These are phyloP conservation scores for Cryptocheilus praepositus DNA, from an alignment of 2,888 invertebrate genomes.

Conservation along the genomic window DNA sequence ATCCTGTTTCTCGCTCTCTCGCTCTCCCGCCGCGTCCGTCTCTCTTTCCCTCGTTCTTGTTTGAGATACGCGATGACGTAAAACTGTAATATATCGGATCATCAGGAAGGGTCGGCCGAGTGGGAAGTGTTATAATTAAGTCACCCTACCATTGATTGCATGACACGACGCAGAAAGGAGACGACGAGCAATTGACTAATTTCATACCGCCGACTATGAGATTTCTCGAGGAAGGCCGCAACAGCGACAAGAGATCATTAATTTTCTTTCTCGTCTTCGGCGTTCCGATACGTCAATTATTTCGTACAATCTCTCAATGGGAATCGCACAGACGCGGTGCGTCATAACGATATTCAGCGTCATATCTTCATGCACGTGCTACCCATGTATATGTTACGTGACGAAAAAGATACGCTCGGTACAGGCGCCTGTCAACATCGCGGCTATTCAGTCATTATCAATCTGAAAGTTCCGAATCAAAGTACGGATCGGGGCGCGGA, in stretches of 20 bases:
- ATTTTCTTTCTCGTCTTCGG: constrained; percentile 41
- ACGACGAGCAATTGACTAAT: constrained; percentile 45
- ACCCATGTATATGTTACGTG: too few relatives aligned
- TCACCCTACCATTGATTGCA: constrained; percentile 40
- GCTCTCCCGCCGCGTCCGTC: neutral
- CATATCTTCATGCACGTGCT: too few relatives aligned
- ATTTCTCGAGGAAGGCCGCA: constrained; percentile 26
- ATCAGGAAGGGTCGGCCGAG: neutral
- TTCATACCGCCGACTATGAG: constrained; percentile 31
- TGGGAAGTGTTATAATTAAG: constrained; percentile 47
- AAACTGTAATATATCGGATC: neutral
- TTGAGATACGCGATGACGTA: neutral
- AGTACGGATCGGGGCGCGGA: too few relatives aligned
- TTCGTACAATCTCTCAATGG: constrained; percentile 2
- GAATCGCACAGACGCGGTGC: too few relatives aligned
- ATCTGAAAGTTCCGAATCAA: too few relatives aligned
- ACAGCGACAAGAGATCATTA: constrained; percentile 52
- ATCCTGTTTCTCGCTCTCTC: too few relatives aligned
- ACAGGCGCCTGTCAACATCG: too few relatives aligned
- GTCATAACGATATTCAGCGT: too few relatives aligned
- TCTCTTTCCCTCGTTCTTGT: constrained; percentile 7
- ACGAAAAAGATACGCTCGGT: too few relatives aligned
- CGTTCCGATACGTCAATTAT: constrained; percentile 48
- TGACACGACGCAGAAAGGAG: constrained; percentile 31
- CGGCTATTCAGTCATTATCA: too few relatives aligned